Conservation (phyloP, 2,888 invertebrate genomes). For the Phyllotreta striolata region DNA sequence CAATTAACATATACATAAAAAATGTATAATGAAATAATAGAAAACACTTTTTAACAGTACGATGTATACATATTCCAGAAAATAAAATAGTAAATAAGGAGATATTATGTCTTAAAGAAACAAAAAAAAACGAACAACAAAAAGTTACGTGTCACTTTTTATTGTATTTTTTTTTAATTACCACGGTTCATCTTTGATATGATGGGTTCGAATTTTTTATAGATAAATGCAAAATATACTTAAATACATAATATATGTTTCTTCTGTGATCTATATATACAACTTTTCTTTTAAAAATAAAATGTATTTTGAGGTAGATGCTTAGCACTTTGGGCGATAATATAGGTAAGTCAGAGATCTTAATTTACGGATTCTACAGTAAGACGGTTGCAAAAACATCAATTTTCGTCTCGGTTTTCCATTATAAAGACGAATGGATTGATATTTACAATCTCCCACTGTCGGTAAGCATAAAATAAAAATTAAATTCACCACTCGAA, state of each 20-base stretch:
- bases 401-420: no score
- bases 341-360: slow-evolving; percentile 40
- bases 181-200: slow-evolving; percentile 33
- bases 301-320: slow-evolving; percentile 52
- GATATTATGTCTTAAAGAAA: slow-evolving; percentile 27
- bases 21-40: slow-evolving; percentile 55
- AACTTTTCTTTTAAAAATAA: slow-evolving; percentile 31
- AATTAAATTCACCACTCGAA: slow-evolving; percentile 29
- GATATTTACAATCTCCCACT: no score
- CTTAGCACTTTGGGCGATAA: slow-evolving; percentile 48
- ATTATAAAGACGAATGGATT: no score
- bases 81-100: slow-evolving; percentile 50
- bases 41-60: slow-evolving; percentile 52
- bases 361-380: slow-evolving; percentile 32
- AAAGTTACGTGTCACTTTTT: background rate
- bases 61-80: slow-evolving; percentile 46
- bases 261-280: slow-evolving; percentile 34
- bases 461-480: background rate
- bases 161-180: background rate
- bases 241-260: slow-evolving; percentile 33
- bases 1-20: slow-evolving; percentile 57
- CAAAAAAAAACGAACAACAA: no score
- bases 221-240: slow-evolving; percentile 50
- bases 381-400: slow-evolving; percentile 21
- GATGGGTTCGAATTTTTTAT: slow-evolving; percentile 52